These are phyloP conservation scores for Dryoscopus gambensis DNA, from an alignment of 2,113 vertebrate genomes.

Conservation along the genomic window DNA sequence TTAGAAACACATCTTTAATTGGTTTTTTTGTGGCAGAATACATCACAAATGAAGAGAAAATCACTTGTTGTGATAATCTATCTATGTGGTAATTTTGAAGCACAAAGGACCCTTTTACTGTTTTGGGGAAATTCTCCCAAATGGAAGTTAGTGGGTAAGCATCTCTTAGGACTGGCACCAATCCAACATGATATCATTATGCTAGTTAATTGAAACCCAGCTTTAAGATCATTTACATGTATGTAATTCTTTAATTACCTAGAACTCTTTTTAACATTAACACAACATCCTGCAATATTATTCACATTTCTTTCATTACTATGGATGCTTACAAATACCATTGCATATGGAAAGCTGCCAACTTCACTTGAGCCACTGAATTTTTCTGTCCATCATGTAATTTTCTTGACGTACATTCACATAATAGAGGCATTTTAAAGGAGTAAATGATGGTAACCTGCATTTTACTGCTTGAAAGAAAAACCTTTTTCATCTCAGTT, in stretches of 20 bases:
- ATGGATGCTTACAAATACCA: not conserved
- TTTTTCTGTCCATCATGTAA: not conserved
- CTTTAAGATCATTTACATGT: constrained; percentile 26
- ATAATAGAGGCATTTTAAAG: not conserved
- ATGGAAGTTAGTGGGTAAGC: not conserved
- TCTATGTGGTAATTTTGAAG: not conserved
- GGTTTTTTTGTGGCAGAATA: not conserved
- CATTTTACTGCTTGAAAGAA: not conserved
- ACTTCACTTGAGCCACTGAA: not conserved
- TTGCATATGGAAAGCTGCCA: not conserved
- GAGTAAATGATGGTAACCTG: not conserved
- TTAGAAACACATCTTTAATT: not conserved
- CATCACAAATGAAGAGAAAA: not conserved
- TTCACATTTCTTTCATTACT: not conserved
- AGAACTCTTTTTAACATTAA: not conserved
- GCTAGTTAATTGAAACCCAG: not conserved
- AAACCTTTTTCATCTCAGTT: not conserved
- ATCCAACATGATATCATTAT: not conserved
- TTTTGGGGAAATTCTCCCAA: not conserved
- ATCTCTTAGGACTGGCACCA: not conserved
- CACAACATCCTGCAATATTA: not conserved
- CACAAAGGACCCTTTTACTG: not conserved
- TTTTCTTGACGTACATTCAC: not conserved
- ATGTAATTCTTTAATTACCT: constrained; percentile 17
- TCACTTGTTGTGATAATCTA: not conserved